Percentiles rank a stretch among this genome's conserved stretches.
These are phyloP conservation scores for Dryobates pubescens DNA, from an alignment of 2,797 vertebrate genomes.

Conservation along the genomic window DNA sequence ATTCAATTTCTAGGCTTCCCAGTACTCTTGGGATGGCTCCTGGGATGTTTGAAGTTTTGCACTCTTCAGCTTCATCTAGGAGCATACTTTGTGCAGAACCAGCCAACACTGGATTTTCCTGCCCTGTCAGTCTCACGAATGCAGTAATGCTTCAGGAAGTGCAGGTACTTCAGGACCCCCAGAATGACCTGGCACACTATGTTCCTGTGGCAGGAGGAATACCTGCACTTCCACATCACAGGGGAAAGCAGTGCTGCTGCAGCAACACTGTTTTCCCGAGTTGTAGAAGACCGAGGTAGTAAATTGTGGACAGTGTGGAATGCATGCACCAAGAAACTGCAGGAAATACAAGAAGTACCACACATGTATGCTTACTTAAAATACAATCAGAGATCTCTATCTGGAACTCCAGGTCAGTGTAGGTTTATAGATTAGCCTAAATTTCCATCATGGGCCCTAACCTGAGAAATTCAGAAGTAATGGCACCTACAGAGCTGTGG, in stretches of 20 bases:
- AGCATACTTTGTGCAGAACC: not conserved
- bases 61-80: not conserved
- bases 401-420: not conserved
- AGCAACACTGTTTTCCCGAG: not conserved
- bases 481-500: not conserved
- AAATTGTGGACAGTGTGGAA: not conserved
- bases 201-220: not conserved
- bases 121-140: not conserved
- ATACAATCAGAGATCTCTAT: not conserved
- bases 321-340: not conserved
- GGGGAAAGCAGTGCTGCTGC: not conserved
- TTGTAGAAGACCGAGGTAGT: not conserved
- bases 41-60: not conserved
- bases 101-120: not conserved
- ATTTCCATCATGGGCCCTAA: not conserved
- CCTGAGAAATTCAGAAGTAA: not conserved
- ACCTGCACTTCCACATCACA: not conserved
- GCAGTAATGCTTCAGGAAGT: not conserved
- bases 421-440: not conserved
- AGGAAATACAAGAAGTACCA: not conserved
- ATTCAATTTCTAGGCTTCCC: not conserved
- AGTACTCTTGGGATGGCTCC: not conserved
- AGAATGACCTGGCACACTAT: accelerated
- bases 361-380: not conserved
- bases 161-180: not conserved